Base-by-base conservation (phyloP, 2,797 vertebrate species). In the Thalassophryne amazonica region DNA sequence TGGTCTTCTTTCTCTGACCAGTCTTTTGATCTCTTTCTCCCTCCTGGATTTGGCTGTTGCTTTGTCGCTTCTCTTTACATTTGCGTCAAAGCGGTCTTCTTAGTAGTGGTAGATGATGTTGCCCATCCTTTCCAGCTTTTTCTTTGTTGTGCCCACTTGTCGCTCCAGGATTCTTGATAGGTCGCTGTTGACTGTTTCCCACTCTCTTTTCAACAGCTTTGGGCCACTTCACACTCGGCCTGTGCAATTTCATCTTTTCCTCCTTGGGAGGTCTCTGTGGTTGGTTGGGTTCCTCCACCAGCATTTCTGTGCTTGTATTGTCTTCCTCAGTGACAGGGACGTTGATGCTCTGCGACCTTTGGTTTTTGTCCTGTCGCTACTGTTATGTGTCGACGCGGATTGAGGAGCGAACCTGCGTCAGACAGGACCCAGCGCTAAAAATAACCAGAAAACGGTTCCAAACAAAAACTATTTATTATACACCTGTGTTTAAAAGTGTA, bases 261-360 rank as follows among this genome's bases (percentile, higher is more conserved):
- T 45, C 23, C 4, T 5, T 21, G 18, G 22, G 8, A 41, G 29
- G 21, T 30, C 15, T 23, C 5, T n/a, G 27, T 23, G 28, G 25
- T 20, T 24, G 37, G 8, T 9, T 32, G 16, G 34, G 47, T 23
- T 20, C 28, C 4, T 20, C 50, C 11, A n/a, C 47, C 4, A 6
- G 12, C 6, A 15, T 11, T 27, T 28, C 24, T 54, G 30, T 43
- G 29, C 28, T 51, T 51, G 36, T 15, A 7, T 9, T 34, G 10
- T 2, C 16, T n/a, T 43, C 39, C 31, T 35, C 19, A 29, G 28
- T 6, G 7, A 30, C 46, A 33, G 36, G 28, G 29, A 28, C 14
- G 14, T 18, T 50, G 46, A 59, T 59, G 35, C n/a, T 7, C 29
- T 59, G 35, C 24, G 14, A 19, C 32, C 45, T 49, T 12, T 53